Evolutionary conservation across 2,797 vertebrate genomes (phyloP).

Genomic region (Lepidocolaptes lacrymiger): DNA sequence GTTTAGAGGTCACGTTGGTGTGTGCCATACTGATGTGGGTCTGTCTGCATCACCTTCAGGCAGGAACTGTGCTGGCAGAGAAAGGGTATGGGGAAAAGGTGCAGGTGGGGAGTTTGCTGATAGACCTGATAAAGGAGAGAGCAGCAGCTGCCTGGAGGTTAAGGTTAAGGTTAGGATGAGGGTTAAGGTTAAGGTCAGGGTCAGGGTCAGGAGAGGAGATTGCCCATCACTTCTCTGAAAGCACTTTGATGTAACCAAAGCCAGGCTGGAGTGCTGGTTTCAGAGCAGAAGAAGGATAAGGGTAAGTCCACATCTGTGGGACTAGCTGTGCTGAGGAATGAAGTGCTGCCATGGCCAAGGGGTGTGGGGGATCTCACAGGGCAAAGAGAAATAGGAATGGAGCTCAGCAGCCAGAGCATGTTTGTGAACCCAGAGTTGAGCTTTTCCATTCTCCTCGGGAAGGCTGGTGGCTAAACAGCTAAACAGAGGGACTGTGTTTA

Average conservation of each 20-base stretch:
- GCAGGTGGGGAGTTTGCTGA: neutral
- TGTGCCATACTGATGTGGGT: neutral
- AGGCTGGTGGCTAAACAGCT: neutral
- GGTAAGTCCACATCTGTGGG: rapidly evolving
- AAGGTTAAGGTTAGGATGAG: neutral
- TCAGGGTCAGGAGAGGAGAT: neutral
- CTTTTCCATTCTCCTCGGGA: neutral
- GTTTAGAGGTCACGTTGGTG: neutral
- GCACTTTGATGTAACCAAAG: neutral
- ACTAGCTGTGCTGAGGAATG: neutral
- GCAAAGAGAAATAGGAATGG: neutral
- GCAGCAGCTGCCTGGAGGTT: neutral
- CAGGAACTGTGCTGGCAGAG: neutral
- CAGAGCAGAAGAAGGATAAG: neutral
- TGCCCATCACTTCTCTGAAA: neutral
- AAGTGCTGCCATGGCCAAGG: neutral
- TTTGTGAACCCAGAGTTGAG: neutral
- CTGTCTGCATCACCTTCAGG: neutral
- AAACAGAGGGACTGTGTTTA: neutral
- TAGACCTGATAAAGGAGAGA: neutral
- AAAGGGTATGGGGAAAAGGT: neutral
- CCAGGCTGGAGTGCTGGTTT: neutral
- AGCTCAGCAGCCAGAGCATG: neutral
- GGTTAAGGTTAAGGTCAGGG: neutral
- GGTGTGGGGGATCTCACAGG: neutral